Conservation (phyloP, 53 echinoderm and acorn worm genomes). For the Temnopleurus reevesii region DNA sequence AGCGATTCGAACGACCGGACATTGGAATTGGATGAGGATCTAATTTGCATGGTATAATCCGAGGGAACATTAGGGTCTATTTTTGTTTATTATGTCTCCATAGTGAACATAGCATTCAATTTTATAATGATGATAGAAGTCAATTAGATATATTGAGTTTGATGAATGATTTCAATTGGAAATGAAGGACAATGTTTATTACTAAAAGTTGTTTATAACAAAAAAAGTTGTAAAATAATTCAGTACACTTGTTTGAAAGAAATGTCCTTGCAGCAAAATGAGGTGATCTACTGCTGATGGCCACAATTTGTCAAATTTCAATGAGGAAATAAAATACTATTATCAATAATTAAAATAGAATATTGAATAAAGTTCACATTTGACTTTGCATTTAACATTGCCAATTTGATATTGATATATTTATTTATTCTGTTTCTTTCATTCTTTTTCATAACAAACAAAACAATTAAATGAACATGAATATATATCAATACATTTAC, state of each 20-base stretch:
- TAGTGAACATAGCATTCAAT: neutral
- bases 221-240: no score
- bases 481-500: no score
- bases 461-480: no score
- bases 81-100: neutral
- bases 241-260: neutral
- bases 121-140: neutral
- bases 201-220: neutral
- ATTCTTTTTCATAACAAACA: no score
- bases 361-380: no score
- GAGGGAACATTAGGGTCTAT: neutral
- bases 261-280: neutral
- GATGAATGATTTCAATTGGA: slow-evolving; percentile 10
- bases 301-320: neutral
- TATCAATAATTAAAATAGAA: neutral
- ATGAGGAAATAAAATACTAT: neutral
- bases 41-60: neutral
- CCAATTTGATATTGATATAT: no score
- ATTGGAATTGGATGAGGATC: neutral
- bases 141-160: neutral
- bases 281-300: neutral
- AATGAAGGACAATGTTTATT: neutral
- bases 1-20: neutral
- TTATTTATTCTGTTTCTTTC: no score
- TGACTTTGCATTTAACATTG: no score